Conservation (phyloP, 2,797 vertebrate species). For the Taeniopygia guttata region DNA sequence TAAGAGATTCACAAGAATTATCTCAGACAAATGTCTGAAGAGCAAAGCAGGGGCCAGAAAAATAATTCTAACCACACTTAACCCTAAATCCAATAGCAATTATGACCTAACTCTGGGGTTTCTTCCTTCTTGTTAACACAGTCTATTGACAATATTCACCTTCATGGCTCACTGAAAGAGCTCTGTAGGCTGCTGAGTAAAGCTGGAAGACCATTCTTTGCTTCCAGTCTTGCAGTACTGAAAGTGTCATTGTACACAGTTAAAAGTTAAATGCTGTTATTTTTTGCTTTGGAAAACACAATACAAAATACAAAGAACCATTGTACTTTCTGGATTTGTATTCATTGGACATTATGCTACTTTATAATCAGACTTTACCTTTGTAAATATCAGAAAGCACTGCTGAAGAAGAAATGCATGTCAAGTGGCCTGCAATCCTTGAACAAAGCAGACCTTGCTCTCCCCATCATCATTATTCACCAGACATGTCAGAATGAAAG, state of each 20-base stretch:
- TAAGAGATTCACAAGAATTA: background rate
- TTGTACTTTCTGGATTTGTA: background rate
- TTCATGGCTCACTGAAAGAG: background rate
- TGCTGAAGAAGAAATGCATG: constrained; percentile 12
- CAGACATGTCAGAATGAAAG: constrained; percentile 23
- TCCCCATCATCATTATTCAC: constrained; percentile 36
- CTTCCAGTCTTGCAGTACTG: background rate
- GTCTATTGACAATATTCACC: background rate
- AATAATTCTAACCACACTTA: background rate
- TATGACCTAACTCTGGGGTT: background rate
- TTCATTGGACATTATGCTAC: background rate
- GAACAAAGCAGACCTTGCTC: constrained; percentile 36
- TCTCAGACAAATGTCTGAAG: background rate
- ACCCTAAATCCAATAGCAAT: background rate
- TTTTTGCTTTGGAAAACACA: background rate
- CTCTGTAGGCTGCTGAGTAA: background rate
- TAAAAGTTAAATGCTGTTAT: background rate
- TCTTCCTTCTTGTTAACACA: background rate
- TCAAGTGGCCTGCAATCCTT: constrained; percentile 2
- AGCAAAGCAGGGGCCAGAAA: background rate
- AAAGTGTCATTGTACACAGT: background rate
- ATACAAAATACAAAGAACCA: background rate
- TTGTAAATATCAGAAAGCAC: constrained; percentile 12
- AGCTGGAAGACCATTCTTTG: background rate
- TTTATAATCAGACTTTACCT: background rate